Evolutionary conservation across 2,888 invertebrate genomes (phyloP), one percentile per base, ranked within the genome.

Genomic region (Drosophila nr. fundita): DNA sequence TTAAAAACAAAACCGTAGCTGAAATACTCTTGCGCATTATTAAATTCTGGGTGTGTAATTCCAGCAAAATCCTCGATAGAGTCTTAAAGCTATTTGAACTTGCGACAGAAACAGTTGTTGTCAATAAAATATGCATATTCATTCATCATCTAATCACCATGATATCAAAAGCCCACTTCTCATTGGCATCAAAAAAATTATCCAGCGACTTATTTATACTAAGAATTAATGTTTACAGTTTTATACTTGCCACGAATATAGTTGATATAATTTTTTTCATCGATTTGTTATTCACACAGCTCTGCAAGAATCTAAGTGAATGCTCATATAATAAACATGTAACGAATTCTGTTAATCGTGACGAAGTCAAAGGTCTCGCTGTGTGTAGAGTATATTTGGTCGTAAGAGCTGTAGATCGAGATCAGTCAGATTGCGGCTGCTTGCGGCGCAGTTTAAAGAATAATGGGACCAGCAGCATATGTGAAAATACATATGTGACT

Each of bases 381-480:
- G 36, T 18, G 11, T 1, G 34, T 45, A 80, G 80, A 15, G 77
- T 75, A 76, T 48, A 34, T 64, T 61, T 32, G 36, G 7, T 49
- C 49, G 49, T 63, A 57, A 67, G 58, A 76, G 76, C 67, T 62
- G 54, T 42, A 80, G 78, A 76, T 78, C 73, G 78, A 76, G 78
- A 78, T 78, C 78, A 78, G 77, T 73, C 81, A 73, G 73, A 79
- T 78, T 78, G 82, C 64, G 62, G 68, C 70, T 68, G 79, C 61
- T 73, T 62, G 83, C 84, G 89, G 89, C 89, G 84, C 82, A 89
- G 82, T 84, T 84, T 79, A 72, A 89, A 84, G 87, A 89, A 87
- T 84, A 89, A 89, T 89, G 83, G 76, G 70, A 55, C 66, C 81
- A 80, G 36, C 81, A 80, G 30, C 50, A 60, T 32, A 68, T 58